Conservation (phyloP, 2,797 vertebrate genomes). For the Labroides dimidiatus region DNA sequence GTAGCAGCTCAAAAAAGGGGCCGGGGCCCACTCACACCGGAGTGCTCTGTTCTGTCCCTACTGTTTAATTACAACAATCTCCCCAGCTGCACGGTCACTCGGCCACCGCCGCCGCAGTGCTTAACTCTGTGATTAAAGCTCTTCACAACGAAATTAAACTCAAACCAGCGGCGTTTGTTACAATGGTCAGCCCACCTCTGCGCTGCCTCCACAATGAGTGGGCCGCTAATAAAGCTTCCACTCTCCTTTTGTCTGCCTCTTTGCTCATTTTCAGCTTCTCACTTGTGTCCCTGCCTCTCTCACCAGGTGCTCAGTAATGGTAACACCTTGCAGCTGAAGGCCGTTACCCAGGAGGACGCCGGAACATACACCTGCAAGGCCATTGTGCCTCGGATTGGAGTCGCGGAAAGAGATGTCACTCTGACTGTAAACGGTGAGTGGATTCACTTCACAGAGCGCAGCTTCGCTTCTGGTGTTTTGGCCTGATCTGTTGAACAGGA, state of each 20-base stretch:
- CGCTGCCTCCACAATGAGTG: conserved; percentile 53
- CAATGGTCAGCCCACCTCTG: conserved; percentile 71
- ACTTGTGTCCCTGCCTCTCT: conserved; percentile 61
- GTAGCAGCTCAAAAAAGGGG: conserved; percentile 70
- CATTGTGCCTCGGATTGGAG: conserved; percentile 89
- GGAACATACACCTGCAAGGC: conserved; percentile 93
- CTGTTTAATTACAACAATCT: conserved; percentile 84
- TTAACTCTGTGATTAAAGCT: conserved; percentile 83
- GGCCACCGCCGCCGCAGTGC: conserved; percentile 71
- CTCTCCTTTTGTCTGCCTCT: conserved; percentile 54
- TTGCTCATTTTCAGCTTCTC: conserved; percentile 36
- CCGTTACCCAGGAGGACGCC: conserved; percentile 89
- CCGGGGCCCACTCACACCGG: conserved; percentile 69
- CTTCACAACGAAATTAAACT: conserved; percentile 78
- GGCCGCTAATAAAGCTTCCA: conserved; percentile 53
- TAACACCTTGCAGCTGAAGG: conserved; percentile 88
- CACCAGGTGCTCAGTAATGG: conserved; percentile 91
- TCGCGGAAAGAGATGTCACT: conserved; percentile 87
- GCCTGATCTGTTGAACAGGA: not conserved
- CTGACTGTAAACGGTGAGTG: conserved; percentile 91
- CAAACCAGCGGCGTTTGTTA: conserved; percentile 71
- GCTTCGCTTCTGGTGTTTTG: not conserved
- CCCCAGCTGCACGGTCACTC: conserved; percentile 75
- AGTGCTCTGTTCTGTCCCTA: conserved; percentile 60
- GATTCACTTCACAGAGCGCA: not conserved